Conservation (phyloP, 1,140 invertebrate genomes). For the Mactra quadrangularis region DNA sequence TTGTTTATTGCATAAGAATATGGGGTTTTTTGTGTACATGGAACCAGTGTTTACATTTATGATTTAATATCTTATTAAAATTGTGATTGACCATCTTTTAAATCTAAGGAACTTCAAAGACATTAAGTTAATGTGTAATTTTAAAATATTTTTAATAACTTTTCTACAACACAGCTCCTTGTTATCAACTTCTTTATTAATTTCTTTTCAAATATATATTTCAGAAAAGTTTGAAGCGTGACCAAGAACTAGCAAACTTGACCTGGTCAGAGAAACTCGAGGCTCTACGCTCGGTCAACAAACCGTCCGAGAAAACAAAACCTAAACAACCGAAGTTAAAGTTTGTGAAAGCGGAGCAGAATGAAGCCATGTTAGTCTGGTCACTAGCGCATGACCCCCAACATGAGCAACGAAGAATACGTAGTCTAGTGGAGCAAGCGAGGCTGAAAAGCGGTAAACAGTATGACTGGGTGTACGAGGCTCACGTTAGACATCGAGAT, state of each 20-base stretch:
- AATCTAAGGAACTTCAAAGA: no score
- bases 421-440: conserved; percentile 53
- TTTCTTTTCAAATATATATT: no score
- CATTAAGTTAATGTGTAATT: no score
- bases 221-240: conserved; percentile 39
- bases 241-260: conserved; percentile 38
- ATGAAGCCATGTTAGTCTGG: conserved; percentile 10
- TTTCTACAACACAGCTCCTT: no score
- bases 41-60: no score
- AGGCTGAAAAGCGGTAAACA: conserved; percentile 54
- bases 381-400: conserved; percentile 32
- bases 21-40: no score
- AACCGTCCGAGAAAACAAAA: conserved; percentile 22
- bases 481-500: conserved; percentile 25
- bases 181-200: no score
- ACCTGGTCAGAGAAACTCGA: conserved; percentile 53
- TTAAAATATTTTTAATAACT: no score
- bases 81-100: no score
- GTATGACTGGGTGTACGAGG: conserved; percentile 54
- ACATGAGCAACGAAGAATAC: conserved; percentile 55
- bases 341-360: conserved; percentile 11
- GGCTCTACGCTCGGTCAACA: conserved; percentile 55
- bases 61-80: no score
- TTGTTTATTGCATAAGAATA: no score
- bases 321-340: conserved; percentile 40